Conservation (phyloP, 2,888 invertebrate species). For the Sicus ferrugineus region DNA sequence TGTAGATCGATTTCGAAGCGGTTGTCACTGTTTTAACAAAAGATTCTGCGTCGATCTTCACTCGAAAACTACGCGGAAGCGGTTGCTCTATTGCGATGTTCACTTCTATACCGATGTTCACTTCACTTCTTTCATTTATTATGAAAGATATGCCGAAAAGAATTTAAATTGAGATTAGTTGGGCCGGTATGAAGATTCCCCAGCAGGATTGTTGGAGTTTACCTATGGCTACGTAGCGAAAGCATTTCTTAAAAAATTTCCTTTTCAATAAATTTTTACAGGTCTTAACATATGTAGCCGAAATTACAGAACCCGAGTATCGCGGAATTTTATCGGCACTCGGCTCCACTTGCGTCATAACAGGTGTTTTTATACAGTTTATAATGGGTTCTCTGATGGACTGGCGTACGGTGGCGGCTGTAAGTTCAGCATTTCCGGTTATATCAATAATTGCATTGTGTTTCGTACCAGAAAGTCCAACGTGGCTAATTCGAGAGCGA, state of each 20-base stretch:
- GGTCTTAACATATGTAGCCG: slow-evolving; percentile 84
- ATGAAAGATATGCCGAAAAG: no score
- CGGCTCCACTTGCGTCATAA: slow-evolving; percentile 77
- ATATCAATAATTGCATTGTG: slow-evolving; percentile 72
- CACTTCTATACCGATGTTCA: no score
- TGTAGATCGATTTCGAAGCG: no score
- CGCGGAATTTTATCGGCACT: slow-evolving; percentile 75
- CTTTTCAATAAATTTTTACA: slow-evolving; percentile 50
- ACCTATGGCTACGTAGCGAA: no score
- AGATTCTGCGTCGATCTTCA: no score
- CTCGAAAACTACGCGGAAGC: no score
- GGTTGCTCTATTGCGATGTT: no score
- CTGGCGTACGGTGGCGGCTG: slow-evolving; percentile 77
- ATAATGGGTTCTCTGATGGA: slow-evolving; percentile 74
- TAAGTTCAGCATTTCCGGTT: slow-evolving; percentile 73
- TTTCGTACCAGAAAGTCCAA: slow-evolving; percentile 83
- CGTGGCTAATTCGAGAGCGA: slow-evolving; percentile 78
- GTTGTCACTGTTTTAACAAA: no score
- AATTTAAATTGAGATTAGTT: no score
- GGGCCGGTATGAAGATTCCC: no score
- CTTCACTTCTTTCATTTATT: no score
- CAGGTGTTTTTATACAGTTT: slow-evolving; percentile 80
- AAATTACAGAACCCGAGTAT: slow-evolving; percentile 81
- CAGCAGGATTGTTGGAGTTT: no score
- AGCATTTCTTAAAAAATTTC: neutral